These are phyloP conservation scores for Scaptomyza cyrtandrae DNA, from an alignment of 2,888 invertebrate genomes.

Conservation along the genomic window DNA sequence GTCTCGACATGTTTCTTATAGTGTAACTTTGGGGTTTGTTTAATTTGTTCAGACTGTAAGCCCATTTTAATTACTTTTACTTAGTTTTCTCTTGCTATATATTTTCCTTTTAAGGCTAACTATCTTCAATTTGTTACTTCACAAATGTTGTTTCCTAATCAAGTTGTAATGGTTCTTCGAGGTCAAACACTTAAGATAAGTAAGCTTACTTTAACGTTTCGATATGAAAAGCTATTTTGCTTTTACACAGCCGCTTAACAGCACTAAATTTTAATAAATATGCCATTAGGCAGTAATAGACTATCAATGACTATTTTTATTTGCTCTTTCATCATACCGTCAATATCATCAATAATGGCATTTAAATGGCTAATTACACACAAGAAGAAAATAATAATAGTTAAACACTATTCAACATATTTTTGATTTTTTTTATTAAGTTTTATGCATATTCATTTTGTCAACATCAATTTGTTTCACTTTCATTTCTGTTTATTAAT, in stretches of 20 bases:
- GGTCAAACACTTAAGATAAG: conserved; percentile 34
- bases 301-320: conserved; percentile 19
- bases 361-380: conserved; percentile 8
- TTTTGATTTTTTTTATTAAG: background rate
- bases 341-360: conserved; percentile 16
- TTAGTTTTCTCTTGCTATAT: background rate
- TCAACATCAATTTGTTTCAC: conserved; percentile 34
- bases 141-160: conserved; percentile 14
- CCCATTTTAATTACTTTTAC: conserved; percentile 23
- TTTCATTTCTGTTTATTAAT: conserved; percentile 35
- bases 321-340: conserved; percentile 7
- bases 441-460: conserved; percentile 21
- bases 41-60: background rate
- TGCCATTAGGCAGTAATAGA: conserved; percentile 1
- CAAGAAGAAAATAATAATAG: background rate
- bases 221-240: conserved; percentile 16
- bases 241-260: no score
- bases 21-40: conserved; percentile 5
- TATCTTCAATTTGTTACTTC: background rate
- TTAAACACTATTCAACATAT: no score
- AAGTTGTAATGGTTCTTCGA: conserved; percentile 8
- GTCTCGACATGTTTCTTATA: background rate
- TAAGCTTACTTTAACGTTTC: no score
- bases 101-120: conserved; percentile 4
- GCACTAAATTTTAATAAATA: conserved; percentile 1